These are phyloP conservation scores for Phanerotoma sp. DNA, from an alignment of 2,888 invertebrate genomes.

Conservation along the genomic window DNA sequence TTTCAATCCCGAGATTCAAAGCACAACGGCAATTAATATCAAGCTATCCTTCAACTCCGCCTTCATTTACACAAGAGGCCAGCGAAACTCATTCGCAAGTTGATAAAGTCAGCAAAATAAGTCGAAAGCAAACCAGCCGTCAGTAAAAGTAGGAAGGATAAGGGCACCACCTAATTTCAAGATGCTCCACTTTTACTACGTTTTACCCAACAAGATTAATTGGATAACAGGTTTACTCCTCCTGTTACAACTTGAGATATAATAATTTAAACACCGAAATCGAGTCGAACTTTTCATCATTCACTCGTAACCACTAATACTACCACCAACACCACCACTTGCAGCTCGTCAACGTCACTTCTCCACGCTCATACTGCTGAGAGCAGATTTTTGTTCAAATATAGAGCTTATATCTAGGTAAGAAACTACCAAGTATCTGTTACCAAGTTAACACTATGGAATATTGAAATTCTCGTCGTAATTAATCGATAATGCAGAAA, in stretches of 20 bases:
- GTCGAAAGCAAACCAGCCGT: conserved; percentile 10
- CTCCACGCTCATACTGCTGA: not conserved
- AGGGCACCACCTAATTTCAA: not conserved
- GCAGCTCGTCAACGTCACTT: too few relatives aligned
- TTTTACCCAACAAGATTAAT: conserved; percentile 31
- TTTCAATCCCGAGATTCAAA: conserved; percentile 14
- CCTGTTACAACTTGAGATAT: conserved; percentile 31
- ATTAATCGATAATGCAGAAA: too few relatives aligned
- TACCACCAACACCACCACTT: not conserved
- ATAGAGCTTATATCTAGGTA: too few relatives aligned
- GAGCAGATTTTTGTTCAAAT: too few relatives aligned
- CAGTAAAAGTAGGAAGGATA: not conserved
- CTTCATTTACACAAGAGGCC: not conserved
- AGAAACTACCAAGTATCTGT: too few relatives aligned
- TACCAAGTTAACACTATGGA: too few relatives aligned
- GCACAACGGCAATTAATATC: conserved; percentile 11
- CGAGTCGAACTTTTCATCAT: conserved; percentile 31
- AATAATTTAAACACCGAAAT: conserved; percentile 36
- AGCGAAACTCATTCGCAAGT: conserved; percentile 7
- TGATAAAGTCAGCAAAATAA: conserved; percentile 14
- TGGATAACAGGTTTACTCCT: conserved; percentile 29
- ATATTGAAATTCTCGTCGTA: too few relatives aligned
- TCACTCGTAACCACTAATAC: not conserved
- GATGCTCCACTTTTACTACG: conserved; percentile 1
- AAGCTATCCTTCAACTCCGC: not conserved